A percentile compares a stretch with the other conserved stretches of the same genome.
Conservation (phyloP, 2,888 invertebrate genomes). For the Cephus runcator region DNA sequence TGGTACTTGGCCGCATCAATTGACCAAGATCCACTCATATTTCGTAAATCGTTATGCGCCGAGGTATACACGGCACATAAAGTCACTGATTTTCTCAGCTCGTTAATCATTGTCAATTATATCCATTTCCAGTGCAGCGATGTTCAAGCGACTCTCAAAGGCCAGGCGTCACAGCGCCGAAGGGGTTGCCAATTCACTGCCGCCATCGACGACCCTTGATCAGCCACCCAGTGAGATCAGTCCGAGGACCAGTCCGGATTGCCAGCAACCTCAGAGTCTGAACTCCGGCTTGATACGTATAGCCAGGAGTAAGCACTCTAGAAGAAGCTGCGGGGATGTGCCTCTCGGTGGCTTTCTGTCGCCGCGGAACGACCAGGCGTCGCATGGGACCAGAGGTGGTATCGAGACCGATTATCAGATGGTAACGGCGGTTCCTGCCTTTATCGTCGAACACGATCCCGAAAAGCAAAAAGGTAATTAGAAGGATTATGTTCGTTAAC, state of each 20-base stretch:
- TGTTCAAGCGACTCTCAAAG: slow-evolving; percentile 74
- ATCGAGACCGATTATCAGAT: slow-evolving; percentile 73
- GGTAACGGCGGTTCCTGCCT: slow-evolving; percentile 81
- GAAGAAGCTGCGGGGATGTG: slow-evolving; percentile 45
- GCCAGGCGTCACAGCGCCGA: slow-evolving; percentile 75
- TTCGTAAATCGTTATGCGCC: background rate
- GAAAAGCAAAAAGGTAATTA: slow-evolving; percentile 70
- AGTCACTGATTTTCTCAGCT: background rate
- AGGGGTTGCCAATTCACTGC: slow-evolving; percentile 67
- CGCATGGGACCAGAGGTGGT: slow-evolving; percentile 15
- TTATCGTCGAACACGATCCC: slow-evolving; percentile 78
- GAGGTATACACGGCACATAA: background rate
- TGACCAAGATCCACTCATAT: background rate
- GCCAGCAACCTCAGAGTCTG: slow-evolving; percentile 33
- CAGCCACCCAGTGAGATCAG: slow-evolving; percentile 41
- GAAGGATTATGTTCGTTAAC: background rate
- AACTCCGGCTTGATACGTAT: slow-evolving; percentile 48
- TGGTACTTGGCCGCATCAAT: background rate
- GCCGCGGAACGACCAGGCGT: slow-evolving; percentile 40
- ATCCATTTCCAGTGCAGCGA: slow-evolving; percentile 27
- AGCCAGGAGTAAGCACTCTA: slow-evolving; percentile 54
- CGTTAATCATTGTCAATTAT: background rate
- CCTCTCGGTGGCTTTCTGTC: background rate
- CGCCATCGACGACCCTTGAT: slow-evolving; percentile 41
- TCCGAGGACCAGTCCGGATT: slow-evolving; percentile 26